Evolutionary conservation across 2,113 vertebrate species (phyloP), one percentile per base, ranked within the genome.

Genomic region (Eclectus roratus): DNA sequence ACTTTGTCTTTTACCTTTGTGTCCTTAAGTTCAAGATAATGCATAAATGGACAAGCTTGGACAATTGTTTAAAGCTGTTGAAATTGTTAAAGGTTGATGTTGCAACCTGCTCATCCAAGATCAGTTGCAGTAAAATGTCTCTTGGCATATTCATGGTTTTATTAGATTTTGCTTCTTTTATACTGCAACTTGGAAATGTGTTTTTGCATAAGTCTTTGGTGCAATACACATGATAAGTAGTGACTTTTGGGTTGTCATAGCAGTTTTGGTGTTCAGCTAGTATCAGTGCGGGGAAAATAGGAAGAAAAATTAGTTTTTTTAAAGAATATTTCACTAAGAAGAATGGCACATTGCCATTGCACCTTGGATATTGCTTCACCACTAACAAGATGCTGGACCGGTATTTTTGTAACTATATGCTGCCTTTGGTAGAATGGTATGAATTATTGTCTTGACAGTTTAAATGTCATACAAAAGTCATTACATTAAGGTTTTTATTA

Each of bases 361-460:
- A 96, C 96, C 83, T 96, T 96, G 96, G 96, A 80, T 96, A 95
- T 96, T 92, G 96, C 95, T 97, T 97, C 92, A 95, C 93, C 90
- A 94, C 92, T 96, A 95, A 96, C 92, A 89, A 97, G 92, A 96
- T 96, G 94, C 96, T 95, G 96, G 93, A 96, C 96, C 91, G 63
- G 84, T 92, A 89, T 91, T 88, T 92, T 72, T 81, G 47, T 92
- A 94, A 87, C 83, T 92, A 76, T 96, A 84, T 80, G 85, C 78
- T 86, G 88, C 83, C 88, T 94, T 77, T 93, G 84, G 69, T 92
- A 96, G 92, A 96, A 93, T 93, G 92, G 74, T 91, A 93, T 91
- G 77, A 88, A 93, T 93, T 96, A 56, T 92, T 96, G 86, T 95
- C 93, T 91, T 87, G 91, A 94, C 92, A 92, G 76, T 91, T 94